These are phyloP conservation scores for Zelleria hepariella DNA, from an alignment of 2,888 invertebrate species.

Conservation along the genomic window DNA sequence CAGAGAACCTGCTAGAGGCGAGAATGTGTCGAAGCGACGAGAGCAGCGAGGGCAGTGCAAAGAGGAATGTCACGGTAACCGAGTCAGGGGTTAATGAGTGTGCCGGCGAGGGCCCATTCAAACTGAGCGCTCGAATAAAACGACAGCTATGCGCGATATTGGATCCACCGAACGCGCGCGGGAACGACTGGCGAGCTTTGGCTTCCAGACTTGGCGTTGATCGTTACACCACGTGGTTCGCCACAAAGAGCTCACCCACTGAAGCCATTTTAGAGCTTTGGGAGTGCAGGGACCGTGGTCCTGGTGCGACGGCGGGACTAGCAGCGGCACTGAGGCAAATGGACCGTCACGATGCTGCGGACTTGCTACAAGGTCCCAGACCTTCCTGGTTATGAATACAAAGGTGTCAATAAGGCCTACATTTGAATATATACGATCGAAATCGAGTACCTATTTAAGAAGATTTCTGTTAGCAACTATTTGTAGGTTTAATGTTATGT, in stretches of 20 bases:
- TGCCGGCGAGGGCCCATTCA: slow-evolving; percentile 72
- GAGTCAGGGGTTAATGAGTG: slow-evolving; percentile 76
- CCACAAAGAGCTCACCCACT: slow-evolving; percentile 96
- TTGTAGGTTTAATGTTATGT: slow-evolving; percentile 60
- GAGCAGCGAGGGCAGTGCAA: slow-evolving; percentile 53
- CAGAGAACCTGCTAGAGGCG: slow-evolving; percentile 59
- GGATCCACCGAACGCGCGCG: slow-evolving; percentile 92
- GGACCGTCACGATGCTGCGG: slow-evolving; percentile 62
- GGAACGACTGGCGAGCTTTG: slow-evolving; percentile 97
- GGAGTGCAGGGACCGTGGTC: slow-evolving; percentile 92
- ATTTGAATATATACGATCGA: background rate
- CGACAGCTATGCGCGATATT: slow-evolving; percentile 75
- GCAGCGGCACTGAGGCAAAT: slow-evolving; percentile 55
- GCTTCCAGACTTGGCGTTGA: slow-evolving; percentile 94
- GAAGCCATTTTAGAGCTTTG: slow-evolving; percentile 96
- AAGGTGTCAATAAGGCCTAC: background rate
- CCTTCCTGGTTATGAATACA: slow-evolving; percentile 64
- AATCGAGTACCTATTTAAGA: background rate
- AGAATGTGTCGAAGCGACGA: slow-evolving; percentile 64
- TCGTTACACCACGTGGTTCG: slow-evolving; percentile 97
- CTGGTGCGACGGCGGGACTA: slow-evolving; percentile 85
- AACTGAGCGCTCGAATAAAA: slow-evolving; percentile 71
- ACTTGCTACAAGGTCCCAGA: slow-evolving; percentile 47
- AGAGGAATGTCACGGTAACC: slow-evolving; percentile 71
- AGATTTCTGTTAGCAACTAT: slow-evolving; percentile 23